These are phyloP conservation scores for Dromaius novaehollandiae DNA, from an alignment of 2,113 vertebrate species.

Conservation along the genomic window DNA sequence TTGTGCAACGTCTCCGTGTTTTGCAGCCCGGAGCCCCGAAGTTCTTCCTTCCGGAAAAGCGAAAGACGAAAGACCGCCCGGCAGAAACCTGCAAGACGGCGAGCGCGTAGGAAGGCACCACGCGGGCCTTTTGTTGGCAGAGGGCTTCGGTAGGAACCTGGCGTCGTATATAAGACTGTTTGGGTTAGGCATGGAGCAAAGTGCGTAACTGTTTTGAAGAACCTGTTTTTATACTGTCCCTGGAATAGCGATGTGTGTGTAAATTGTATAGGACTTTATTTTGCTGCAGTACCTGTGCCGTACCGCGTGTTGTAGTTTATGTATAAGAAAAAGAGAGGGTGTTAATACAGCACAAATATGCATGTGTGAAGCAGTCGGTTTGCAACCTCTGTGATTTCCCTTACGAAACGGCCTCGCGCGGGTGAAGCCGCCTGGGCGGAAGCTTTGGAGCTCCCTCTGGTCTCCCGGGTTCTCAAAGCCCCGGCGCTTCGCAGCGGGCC, in stretches of 20 bases:
- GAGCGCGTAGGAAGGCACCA: background rate
- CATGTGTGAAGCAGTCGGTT: background rate
- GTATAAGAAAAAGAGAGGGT: background rate
- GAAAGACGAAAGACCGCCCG: background rate
- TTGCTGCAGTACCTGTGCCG: accelerated
- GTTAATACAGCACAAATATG: background rate
- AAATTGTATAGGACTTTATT: background rate
- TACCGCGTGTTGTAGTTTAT: accelerated
- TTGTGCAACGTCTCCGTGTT: background rate
- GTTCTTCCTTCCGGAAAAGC: background rate
- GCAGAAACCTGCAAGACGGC: background rate
- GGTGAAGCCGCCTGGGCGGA: accelerated
- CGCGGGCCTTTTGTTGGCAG: background rate
- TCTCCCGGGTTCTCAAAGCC: accelerated
- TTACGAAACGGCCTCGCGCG: background rate
- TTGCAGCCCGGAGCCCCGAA: slow-evolving; percentile 45
- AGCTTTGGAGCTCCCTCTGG: background rate
- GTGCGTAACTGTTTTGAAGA: background rate
- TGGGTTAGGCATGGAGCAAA: accelerated
- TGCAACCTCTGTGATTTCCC: background rate
- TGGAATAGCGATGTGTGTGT: background rate
- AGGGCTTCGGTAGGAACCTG: accelerated
- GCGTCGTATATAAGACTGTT: accelerated
- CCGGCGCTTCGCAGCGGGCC: accelerated
- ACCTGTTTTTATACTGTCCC: accelerated